phyloP scores from a whole-genome alignment of 2,888 invertebrate genomes.

The Cerastoderma edule region DNA sequence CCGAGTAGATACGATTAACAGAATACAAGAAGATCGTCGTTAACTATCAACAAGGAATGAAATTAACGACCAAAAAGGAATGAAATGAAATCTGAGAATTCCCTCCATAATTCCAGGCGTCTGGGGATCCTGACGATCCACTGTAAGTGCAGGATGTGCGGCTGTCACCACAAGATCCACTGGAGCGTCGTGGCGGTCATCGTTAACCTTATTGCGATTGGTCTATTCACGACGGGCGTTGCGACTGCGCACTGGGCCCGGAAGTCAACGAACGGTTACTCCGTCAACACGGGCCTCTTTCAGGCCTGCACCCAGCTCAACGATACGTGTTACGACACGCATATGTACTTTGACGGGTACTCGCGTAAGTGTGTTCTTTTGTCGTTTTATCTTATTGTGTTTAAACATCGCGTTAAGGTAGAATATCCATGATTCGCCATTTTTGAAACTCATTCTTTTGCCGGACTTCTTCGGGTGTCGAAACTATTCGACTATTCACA shows the following conservation, averaged over 20 bases:
- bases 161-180: conserved; percentile 53
- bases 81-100: background rate
- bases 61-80: too few species aligned
- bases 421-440: too few species aligned
- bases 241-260: conserved; percentile 54
- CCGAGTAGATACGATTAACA: too few species aligned
- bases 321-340: conserved; percentile 57
- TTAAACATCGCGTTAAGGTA: too few species aligned
- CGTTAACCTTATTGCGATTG: conserved; percentile 43
- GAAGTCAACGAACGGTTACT: conserved; percentile 24
- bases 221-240: conserved; percentile 43
- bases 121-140: conserved; percentile 36
- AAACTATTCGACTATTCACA: too few species aligned
- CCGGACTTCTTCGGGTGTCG: too few species aligned
- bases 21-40: too few species aligned
- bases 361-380: conserved; percentile 18
- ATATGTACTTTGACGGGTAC: conserved; percentile 43
- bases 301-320: conserved; percentile 47
- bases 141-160: conserved; percentile 38
- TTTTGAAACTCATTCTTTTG: too few species aligned
- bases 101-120: conserved; percentile 79
- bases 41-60: too few species aligned
- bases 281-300: conserved; percentile 47
- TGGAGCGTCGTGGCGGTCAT: conserved; percentile 58
- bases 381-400: background rate